A percentile compares a stretch with the other conserved stretches of the same genome.
Conservation (phyloP, 2,113 vertebrate genomes). For the Nyctereutes procyonoides region DNA sequence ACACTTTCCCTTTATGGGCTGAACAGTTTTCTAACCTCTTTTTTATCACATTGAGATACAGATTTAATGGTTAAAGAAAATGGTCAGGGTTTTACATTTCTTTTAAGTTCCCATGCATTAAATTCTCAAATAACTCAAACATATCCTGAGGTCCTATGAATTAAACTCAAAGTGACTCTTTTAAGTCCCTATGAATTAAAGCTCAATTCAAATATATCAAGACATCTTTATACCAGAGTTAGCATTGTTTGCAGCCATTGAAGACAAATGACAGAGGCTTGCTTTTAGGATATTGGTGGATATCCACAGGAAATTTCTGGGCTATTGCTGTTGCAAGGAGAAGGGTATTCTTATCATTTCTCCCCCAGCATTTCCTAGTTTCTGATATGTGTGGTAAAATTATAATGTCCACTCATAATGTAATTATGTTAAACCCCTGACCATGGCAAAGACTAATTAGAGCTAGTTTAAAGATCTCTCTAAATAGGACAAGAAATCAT, state of each 20-base stretch:
- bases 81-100: not conserved
- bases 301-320: not conserved
- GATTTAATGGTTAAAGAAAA: not conserved
- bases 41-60: not conserved
- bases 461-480: not conserved
- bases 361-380: not conserved
- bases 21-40: not conserved
- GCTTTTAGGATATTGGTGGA: not conserved
- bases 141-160: not conserved
- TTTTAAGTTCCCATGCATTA: slow-evolving; percentile 40
- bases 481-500: not conserved
- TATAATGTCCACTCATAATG: not conserved
- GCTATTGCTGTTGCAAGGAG: not conserved
- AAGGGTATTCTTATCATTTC: not conserved
- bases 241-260: not conserved
- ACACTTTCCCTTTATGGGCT: not conserved
- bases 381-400: not conserved
- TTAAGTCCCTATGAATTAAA: slow-evolving; percentile 22
- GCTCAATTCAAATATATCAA: not conserved
- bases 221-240: not conserved
- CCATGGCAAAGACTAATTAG: not conserved
- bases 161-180: slow-evolving; percentile 41
- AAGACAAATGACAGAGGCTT: not conserved
- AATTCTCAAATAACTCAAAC: slow-evolving; percentile 28
- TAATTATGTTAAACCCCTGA: not conserved